Base-by-base conservation (phyloP, 2,113 vertebrate species). In the Megalops atlanticus region DNA sequence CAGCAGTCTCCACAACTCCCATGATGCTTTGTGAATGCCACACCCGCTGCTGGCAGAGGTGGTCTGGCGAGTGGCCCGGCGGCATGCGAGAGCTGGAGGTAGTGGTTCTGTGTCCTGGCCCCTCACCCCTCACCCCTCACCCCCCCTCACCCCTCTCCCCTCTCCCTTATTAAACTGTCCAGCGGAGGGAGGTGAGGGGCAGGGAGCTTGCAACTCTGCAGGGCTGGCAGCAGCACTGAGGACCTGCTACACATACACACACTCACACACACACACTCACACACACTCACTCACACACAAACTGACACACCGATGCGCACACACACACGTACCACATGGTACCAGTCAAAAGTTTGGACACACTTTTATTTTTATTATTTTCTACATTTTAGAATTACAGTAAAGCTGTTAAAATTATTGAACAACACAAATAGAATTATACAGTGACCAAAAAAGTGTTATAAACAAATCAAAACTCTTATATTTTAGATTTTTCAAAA, bases 91-190 rank as follows among this genome's bases (percentile, higher is more conserved):
- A 52, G 21, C 11, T 52, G 49, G 16, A 18, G 3, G 12, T 52
- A 52, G 49, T 45, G 43, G 43, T 14, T 12, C 49, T 3, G 49
- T 16, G 49, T n/a, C n/a, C n/a, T n/a, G n/a, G n/a, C n/a, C n/a
- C 11, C 45, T 49, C 45, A 10, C 45, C 1, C 45, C 24, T 58
- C 27, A 58, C 33, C 52, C 11, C 45, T 49, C 45, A 10, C 45
- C 1, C 45, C 24, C 52, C 11, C 45, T 49, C 45, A 10, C 45
- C 1, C 45, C 24, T 58, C 27, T 77, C 33, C 54, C 11, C 52
- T 58, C 52, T 58, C 3, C 21, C 24, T 24, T 87, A 89, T 88
- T 86, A 89, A 81, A 83, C 79, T 86, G 78, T 80, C 70, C 52
- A 31, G 47, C 11, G n/a, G 45, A 6, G 21, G 41, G 69, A 33